Percentiles rank a stretch among this genome's conserved stretches.
Conservation (phyloP, 2,888 invertebrate genomes). For the Eledone cirrhosa region DNA sequence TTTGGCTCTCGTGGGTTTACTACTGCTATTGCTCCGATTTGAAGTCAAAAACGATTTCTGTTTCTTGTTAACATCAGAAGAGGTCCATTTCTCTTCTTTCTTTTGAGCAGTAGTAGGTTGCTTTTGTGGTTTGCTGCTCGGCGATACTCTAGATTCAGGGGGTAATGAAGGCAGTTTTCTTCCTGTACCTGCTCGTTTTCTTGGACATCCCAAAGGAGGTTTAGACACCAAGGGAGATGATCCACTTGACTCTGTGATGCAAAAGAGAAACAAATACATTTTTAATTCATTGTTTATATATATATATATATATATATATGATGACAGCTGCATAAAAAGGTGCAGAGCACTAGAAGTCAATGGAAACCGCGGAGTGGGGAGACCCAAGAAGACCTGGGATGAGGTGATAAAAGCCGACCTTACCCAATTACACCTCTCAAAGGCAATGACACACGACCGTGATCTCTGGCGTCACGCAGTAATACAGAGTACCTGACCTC, state of each 20-base stretch:
- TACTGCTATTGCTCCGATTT: not conserved
- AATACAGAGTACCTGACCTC: too few species aligned
- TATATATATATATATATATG: too few species aligned
- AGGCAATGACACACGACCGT: too few species aligned
- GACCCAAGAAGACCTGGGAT: too few species aligned
- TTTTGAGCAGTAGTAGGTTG: not conserved
- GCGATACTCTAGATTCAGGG: conserved; percentile 31
- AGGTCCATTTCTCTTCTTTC: conserved; percentile 11
- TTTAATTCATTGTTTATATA: not conserved
- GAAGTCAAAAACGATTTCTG: not conserved
- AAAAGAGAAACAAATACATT: not conserved
- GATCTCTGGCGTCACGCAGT: too few species aligned
- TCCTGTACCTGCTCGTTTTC: conserved; percentile 58
- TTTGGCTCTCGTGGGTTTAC: not conserved
- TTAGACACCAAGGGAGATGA: conserved; percentile 21
- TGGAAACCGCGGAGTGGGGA: too few species aligned
- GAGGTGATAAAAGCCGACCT: too few species aligned
- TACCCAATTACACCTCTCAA: too few species aligned
- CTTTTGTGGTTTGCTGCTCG: conserved; percentile 4
- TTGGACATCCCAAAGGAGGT: conserved; percentile 25
- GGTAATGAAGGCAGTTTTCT: conserved; percentile 59
- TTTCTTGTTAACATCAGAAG: conserved; percentile 1
- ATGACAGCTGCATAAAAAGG: too few species aligned
- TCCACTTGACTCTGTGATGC: not conserved
- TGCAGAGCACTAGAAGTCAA: too few species aligned